Percentiles rank a stretch among this genome's conserved stretches.
Conservation (phyloP, 2,888 invertebrate genomes). For the Dendrolimus houi region DNA sequence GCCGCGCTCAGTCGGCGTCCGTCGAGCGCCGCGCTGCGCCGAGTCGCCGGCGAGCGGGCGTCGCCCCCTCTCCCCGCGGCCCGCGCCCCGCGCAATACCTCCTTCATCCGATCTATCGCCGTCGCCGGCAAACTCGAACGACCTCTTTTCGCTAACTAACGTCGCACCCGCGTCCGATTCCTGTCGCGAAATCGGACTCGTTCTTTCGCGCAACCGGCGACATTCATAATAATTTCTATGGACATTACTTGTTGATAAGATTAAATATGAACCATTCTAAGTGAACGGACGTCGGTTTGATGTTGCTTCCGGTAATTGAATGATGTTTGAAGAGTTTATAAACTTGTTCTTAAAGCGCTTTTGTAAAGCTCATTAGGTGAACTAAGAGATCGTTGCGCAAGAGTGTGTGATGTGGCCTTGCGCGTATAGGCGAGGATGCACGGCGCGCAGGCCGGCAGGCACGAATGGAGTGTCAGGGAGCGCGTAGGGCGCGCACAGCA, state of each 20-base stretch:
- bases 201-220: constrained; percentile 30
- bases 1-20: constrained; percentile 72
- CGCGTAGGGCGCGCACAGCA: constrained; percentile 38
- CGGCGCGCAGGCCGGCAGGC: constrained; percentile 28
- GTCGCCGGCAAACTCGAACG: constrained; percentile 72
- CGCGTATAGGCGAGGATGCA: constrained; percentile 38
- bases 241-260: not conserved
- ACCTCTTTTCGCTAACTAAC: constrained; percentile 72
- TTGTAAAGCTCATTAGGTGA: not conserved
- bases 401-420: constrained; percentile 41
- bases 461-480: constrained; percentile 44
- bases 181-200: constrained; percentile 66
- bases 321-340: not conserved
- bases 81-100: constrained; percentile 35
- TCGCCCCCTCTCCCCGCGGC: constrained; percentile 46
- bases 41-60: constrained; percentile 66
- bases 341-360: not conserved
- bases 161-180: constrained; percentile 64
- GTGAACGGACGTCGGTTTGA: not conserved
- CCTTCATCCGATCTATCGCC: constrained; percentile 46
- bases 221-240: constrained; percentile 17
- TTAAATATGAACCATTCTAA: not conserved
- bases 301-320: not conserved
- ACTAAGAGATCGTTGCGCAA: not conserved
- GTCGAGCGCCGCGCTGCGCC: constrained; percentile 74